Evolutionary conservation across 2,113 vertebrate genomes (phyloP).

Genomic region (Rhinolophus sinicus): DNA sequence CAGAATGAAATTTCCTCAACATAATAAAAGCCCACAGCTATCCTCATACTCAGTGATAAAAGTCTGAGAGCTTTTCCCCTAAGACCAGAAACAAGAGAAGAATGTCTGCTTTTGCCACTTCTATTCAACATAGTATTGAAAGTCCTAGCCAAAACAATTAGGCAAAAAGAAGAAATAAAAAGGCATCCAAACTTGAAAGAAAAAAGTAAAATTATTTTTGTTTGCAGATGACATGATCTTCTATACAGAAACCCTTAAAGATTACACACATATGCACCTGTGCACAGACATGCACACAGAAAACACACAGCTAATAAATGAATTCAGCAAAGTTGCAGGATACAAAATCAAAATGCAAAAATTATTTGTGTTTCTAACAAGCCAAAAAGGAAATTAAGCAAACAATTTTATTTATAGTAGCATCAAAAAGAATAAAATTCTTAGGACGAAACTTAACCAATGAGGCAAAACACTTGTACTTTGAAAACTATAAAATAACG

Average conservation of each 20-base stretch:
- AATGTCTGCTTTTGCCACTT: too few relatives aligned
- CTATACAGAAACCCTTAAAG: neutral
- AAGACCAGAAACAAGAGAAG: too few relatives aligned
- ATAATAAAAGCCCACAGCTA: neutral
- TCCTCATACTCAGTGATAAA: neutral
- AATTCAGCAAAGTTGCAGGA: neutral
- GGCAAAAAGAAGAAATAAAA: neutral
- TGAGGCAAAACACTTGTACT: neutral
- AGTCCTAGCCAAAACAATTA: neutral
- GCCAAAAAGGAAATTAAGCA: too few relatives aligned
- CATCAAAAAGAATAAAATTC: neutral
- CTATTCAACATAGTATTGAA: too few relatives aligned
- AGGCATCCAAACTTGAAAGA: neutral
- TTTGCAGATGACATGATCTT: neutral
- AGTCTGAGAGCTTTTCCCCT: neutral
- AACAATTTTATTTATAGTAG: too few relatives aligned
- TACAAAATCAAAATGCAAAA: neutral
- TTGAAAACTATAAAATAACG: neutral
- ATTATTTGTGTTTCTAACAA: neutral
- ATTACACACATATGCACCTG: neutral
- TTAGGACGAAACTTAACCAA: neutral
- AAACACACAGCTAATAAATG: neutral
- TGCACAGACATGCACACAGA: neutral
- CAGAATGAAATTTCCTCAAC: neutral
- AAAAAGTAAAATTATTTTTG: neutral